Base-by-base conservation (phyloP, 2,888 invertebrate genomes). In the Tanytarsus gracilentus region DNA sequence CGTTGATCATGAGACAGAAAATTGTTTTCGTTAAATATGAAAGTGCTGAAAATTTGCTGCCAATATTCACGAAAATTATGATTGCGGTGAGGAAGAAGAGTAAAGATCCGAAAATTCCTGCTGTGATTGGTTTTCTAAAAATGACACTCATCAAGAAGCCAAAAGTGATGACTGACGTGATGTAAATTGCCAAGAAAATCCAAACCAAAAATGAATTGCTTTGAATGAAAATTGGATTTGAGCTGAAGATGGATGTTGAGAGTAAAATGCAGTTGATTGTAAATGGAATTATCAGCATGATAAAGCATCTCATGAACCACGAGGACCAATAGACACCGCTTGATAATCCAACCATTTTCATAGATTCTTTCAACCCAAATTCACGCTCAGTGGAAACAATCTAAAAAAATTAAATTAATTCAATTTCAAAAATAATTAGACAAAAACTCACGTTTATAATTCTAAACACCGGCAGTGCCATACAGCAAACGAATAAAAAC, bases 261-360 rank as follows among this genome's bases (percentile, higher is more conserved):
- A 81, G 67, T 53, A 81, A 68, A 8, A 81, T 63, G 7, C 78
- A 72, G 36, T 82, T 76, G 3, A 79, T 65, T 30, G 74, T 64
- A 3, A 81, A 74, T 0, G 82, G 77, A 29, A 85, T 67, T 6
- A 81, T 62, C 56, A 84, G 75, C 65, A 82, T 81, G 11, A 83
- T 64, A 63, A 86, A 79, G 63, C 84, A 82, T 68, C 86, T 85
- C 61, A 81, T 74, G 69, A 86, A 88, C 86, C 88, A 88, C 3
- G 88, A 86, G 1, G 78, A 68, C 87, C 89, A 89, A 66, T 88
- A 83, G 65, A 88, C 74, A 82, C 85, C 87, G 49, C 82, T 82
- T 26, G 82, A 79, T 49, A 90, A 73, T 2, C 90, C 90, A 83
- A 89, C 88, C 75, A 90, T 86, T 76, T 87, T 88, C 85, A 89